Conservation (phyloP, 2,888 invertebrate genomes). For the Netelia fuscicornis region DNA sequence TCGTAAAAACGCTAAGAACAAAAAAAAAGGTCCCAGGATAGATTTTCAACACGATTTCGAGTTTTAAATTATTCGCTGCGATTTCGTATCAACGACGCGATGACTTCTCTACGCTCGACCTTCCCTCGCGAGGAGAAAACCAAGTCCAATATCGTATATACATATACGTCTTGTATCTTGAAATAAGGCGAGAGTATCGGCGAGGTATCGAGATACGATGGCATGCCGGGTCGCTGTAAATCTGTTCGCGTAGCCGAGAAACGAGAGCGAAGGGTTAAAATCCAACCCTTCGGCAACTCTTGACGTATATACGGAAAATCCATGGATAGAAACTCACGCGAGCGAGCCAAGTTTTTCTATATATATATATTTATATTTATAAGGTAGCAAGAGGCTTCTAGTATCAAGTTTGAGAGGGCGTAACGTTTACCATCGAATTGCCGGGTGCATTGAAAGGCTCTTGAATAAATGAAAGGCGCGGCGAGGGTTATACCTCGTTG, state of each 20-base stretch:
- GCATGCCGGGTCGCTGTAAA: conserved; percentile 67
- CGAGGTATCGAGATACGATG: conserved; percentile 24
- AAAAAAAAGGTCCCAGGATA: conserved; percentile 27
- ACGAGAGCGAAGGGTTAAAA: conserved; percentile 46
- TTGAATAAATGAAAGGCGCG: conserved; percentile 67
- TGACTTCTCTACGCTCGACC: not conserved
- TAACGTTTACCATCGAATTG: conserved; percentile 60
- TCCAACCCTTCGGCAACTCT: conserved; percentile 32
- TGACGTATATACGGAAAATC: conserved; percentile 33
- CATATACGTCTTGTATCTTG: not conserved
- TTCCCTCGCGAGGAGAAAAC: not conserved
- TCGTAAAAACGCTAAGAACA: conserved; percentile 55
- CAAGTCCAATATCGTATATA: conserved; percentile 4
- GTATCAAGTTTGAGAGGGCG: conserved; percentile 24
- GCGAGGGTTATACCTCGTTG: conserved; percentile 42
- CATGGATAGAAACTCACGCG: conserved; percentile 37
- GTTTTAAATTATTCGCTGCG: conserved; percentile 49
- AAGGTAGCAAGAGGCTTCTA: not conserved
- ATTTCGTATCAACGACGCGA: conserved; percentile 47
- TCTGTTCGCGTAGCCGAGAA: conserved; percentile 39
- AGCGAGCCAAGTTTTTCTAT: not conserved
- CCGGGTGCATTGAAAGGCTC: conserved; percentile 59
- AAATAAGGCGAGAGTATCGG: conserved; percentile 2
- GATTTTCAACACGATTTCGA: conserved; percentile 60
- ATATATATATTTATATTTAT: not conserved